Conservation (phyloP, 2,113 vertebrate species). For the Machaerirhynchus nigripectus region DNA sequence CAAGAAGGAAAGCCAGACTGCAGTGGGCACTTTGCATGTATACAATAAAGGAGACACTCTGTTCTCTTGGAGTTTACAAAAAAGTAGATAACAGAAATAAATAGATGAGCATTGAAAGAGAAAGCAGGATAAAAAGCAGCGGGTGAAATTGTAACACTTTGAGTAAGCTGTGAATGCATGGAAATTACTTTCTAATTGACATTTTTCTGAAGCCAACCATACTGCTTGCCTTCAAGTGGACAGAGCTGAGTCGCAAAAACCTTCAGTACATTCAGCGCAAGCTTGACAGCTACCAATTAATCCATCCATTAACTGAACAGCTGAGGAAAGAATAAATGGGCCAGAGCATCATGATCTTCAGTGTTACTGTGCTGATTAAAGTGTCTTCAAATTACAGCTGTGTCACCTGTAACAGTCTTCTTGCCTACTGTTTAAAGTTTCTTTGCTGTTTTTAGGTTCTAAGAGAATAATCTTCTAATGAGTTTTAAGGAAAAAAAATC, state of each 20-base stretch:
- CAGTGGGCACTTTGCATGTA: rapidly evolving
- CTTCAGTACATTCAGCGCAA: not conserved
- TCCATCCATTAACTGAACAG: not conserved
- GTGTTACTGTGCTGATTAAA: not conserved
- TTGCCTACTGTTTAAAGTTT: not conserved
- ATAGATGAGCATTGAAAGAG: not conserved
- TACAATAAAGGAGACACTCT: not conserved
- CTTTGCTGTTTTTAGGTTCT: not conserved
- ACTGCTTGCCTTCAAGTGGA: not conserved
- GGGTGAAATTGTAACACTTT: not conserved
- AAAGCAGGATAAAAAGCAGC: not conserved
- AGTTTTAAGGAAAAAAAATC: not conserved
- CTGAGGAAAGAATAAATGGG: not conserved
- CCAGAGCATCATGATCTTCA: not conserved
- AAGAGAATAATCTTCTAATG: not conserved
- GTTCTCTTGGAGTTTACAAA: not conserved
- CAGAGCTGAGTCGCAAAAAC: not conserved
- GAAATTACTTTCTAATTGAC: slow-evolving; percentile 10
- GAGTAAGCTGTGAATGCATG: not conserved
- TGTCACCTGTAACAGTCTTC: not conserved
- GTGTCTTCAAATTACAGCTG: not conserved
- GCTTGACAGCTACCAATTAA: slow-evolving; percentile 15
- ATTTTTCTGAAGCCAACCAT: not conserved
- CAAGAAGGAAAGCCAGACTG: not conserved
- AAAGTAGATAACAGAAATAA: not conserved